These are phyloP conservation scores for Trichonephila clavipes DNA, from an alignment of 1,140 invertebrate genomes.

Conservation along the genomic window DNA sequence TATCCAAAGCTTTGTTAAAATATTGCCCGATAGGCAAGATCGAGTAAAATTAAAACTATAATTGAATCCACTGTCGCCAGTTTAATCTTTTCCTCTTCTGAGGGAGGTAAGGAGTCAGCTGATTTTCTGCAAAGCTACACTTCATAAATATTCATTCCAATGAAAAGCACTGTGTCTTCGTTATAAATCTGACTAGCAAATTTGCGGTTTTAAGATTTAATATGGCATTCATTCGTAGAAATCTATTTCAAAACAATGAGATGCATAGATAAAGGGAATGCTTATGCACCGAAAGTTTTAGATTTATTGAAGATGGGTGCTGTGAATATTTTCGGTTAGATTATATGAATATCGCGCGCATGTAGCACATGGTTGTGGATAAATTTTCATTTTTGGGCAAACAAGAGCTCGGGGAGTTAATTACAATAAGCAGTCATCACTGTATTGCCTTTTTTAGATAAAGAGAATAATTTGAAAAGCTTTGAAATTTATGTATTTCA, in stretches of 20 bases:
- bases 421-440: no score
- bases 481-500: no score
- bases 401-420: no score
- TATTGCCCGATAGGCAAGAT: not conserved
- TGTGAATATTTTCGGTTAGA: not conserved
- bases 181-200: not conserved
- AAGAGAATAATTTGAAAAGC: no score
- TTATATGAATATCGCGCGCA: no score
- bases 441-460: no score
- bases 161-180: not conserved
- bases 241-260: not conserved
- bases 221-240: not conserved
- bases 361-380: no score
- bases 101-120: not conserved
- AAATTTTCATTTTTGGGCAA: no score
- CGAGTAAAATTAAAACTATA: conserved; percentile 47
- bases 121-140: not conserved
- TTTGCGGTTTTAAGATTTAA: not conserved
- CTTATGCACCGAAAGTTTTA: not conserved
- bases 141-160: conserved; percentile 60
- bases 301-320: not conserved
- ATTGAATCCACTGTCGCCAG: conserved; percentile 29
- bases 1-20: not conserved
- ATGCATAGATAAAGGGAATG: not conserved
- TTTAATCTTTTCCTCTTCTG: conserved; percentile 5